Conservation (phyloP, 1,140 invertebrate genomes). For the Tetraneura akinire region DNA sequence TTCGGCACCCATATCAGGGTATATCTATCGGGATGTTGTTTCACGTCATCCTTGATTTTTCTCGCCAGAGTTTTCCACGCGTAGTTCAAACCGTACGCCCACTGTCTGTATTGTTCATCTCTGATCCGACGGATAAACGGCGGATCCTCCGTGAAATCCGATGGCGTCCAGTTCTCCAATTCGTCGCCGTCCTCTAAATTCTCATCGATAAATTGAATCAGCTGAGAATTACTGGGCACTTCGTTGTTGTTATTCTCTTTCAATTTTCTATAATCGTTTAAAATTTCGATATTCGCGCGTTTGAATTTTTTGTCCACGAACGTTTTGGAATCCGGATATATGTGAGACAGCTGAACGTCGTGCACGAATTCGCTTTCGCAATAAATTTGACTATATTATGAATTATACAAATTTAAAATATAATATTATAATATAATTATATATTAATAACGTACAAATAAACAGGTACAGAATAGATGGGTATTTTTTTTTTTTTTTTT, state of each 20-base stretch:
- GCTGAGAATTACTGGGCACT: slow-evolving; percentile 54
- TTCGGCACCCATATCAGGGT: slow-evolving; percentile 75
- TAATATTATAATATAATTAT: too few relatives aligned
- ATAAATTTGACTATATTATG: slow-evolving; percentile 77
- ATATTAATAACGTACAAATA: too few relatives aligned
- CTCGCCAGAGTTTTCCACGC: slow-evolving; percentile 76
- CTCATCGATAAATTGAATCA: slow-evolving; percentile 59
- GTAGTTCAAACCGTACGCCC: slow-evolving; percentile 64
- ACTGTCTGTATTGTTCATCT: slow-evolving; percentile 66
- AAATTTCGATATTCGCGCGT: slow-evolving; percentile 61
- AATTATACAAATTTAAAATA: too few relatives aligned
- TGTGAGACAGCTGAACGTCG: slow-evolving; percentile 74
- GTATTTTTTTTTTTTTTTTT: too few relatives aligned
- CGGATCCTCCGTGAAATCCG: slow-evolving; percentile 69
- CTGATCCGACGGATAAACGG: slow-evolving; percentile 65
- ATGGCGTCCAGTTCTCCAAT: slow-evolving; percentile 63
- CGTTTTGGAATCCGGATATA: slow-evolving; percentile 84
- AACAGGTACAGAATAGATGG: too few relatives aligned
- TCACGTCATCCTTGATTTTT: slow-evolving; percentile 68
- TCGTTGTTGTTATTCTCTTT: slow-evolving; percentile 55
- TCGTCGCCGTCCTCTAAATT: slow-evolving; percentile 60
- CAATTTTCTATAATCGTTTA: slow-evolving; percentile 52
- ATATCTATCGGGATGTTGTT: slow-evolving; percentile 65
- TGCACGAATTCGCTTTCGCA: slow-evolving; percentile 79
- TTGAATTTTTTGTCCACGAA: slow-evolving; percentile 89